These are phyloP conservation scores for Peucedramus taeniatus DNA, from an alignment of 2,113 vertebrate genomes.

Conservation along the genomic window DNA sequence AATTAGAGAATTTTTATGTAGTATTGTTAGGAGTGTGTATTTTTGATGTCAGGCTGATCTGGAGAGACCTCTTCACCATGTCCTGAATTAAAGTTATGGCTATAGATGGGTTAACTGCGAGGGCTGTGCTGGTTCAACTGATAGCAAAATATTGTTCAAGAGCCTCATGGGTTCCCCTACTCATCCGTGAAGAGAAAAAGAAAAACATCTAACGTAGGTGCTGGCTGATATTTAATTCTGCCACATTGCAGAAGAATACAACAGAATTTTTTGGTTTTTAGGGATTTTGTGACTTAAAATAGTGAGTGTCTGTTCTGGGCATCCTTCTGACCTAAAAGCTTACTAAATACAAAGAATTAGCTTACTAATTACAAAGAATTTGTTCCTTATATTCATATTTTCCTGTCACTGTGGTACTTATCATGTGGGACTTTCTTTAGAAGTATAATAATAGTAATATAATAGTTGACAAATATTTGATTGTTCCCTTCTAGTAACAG, in stretches of 20 bases:
- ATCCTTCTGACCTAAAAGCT: constrained; percentile 48
- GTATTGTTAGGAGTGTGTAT: not conserved
- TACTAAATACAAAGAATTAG: not conserved
- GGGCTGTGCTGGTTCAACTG: not conserved
- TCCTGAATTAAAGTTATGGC: not conserved
- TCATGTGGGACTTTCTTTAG: not conserved
- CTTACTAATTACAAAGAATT: not conserved
- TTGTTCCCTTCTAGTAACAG: not conserved
- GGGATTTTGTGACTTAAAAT: not conserved
- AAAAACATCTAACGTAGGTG: not conserved
- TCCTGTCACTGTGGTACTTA: not conserved
- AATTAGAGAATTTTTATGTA: not conserved
- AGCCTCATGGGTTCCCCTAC: not conserved
- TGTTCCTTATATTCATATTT: not conserved
- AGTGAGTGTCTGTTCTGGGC: not conserved
- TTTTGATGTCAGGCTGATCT: not conserved
- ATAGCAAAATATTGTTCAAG: not conserved
- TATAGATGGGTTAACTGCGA: not conserved
- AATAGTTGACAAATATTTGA: not conserved
- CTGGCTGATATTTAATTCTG: not conserved
- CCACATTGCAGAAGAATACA: not conserved
- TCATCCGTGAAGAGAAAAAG: not conserved
- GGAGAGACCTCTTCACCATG: not conserved
- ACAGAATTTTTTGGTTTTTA: not conserved
- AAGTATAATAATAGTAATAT: not conserved